These are phyloP conservation scores for Sebastes matsubarae DNA, from an alignment of 2,797 vertebrate species.

Conservation along the genomic window DNA sequence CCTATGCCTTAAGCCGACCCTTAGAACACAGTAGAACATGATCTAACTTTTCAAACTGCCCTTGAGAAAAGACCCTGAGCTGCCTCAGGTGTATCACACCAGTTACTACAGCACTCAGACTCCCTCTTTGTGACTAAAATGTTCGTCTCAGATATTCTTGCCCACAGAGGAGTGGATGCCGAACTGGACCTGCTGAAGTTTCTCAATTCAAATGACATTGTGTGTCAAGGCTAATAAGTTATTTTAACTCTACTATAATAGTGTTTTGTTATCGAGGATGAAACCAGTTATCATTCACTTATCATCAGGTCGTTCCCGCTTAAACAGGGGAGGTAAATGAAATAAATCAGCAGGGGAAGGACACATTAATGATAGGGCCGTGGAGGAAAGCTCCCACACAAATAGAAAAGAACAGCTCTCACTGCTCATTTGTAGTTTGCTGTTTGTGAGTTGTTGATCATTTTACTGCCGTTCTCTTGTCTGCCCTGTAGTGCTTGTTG, in stretches of 20 bases:
- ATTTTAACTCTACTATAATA: constrained; percentile 6
- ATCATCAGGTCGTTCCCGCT: constrained; percentile 23
- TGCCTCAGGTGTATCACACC: constrained; percentile 25
- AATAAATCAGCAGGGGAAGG: constrained; percentile 46
- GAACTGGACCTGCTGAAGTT: constrained; percentile 8
- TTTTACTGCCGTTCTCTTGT: neutral
- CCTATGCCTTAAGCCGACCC: no score
- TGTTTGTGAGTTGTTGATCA: constrained; percentile 33
- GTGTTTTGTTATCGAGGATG: constrained; percentile 27
- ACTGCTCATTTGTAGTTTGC: constrained; percentile 37
- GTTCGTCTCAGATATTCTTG: constrained; percentile 26
- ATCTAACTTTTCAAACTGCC: constrained; percentile 35
- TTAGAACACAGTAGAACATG: constrained; percentile 12
- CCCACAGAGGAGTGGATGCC: constrained; percentile 17
- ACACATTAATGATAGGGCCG: constrained; percentile 34
- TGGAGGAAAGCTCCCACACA: constrained; percentile 22
- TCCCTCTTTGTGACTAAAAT: constrained; percentile 49
- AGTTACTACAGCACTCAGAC: constrained; percentile 46
- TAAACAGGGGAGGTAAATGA: constrained; percentile 29
- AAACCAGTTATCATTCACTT: constrained; percentile 51
- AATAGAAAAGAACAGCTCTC: constrained; percentile 30
- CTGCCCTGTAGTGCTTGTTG: neutral
- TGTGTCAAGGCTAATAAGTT: constrained; percentile 20
- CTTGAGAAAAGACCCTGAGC: constrained; percentile 41
- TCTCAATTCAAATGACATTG: constrained; percentile 8